Evolutionary conservation across 2,888 invertebrate species (phyloP).

Genomic region (Leptopilina drosophilae): DNA sequence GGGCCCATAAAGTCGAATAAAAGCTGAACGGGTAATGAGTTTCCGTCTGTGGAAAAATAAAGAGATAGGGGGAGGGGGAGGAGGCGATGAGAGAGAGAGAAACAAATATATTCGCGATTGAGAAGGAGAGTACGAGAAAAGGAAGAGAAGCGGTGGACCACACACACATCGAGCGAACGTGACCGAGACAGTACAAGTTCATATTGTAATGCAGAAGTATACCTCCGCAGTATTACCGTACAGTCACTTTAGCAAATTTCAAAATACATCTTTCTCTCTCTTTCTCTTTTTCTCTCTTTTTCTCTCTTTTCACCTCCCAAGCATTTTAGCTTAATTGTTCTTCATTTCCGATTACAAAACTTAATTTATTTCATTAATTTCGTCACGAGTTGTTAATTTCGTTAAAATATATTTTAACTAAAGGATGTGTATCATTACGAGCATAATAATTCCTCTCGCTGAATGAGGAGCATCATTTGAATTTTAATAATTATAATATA

Average conservation of each 20-base stretch:
- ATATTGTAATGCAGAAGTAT: slow-evolving; percentile 74
- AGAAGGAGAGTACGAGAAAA: slow-evolving; percentile 55
- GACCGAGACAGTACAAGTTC: slow-evolving; percentile 74
- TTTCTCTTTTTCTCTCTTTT: not conserved
- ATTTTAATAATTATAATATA: too few species aligned
- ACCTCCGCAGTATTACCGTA: slow-evolving; percentile 71
- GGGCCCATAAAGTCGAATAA: slow-evolving; percentile 56
- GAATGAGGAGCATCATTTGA: too few species aligned
- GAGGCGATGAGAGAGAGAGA: too few species aligned
- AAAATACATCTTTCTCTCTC: not conserved
- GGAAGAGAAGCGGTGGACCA: slow-evolving; percentile 70
- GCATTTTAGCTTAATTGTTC: not conserved
- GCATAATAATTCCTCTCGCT: too few species aligned
- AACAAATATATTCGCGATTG: slow-evolving; percentile 31
- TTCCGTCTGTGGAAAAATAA: slow-evolving; percentile 62
- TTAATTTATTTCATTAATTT: not conserved
- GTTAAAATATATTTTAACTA: too few species aligned
- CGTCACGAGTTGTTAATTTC: too few species aligned
- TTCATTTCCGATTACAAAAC: not conserved
- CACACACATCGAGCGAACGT: slow-evolving; percentile 75
- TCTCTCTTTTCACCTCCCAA: not conserved
- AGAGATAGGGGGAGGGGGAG: slow-evolving; percentile 44
- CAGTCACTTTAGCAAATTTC: slow-evolving; percentile 69
- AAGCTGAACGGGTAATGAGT: slow-evolving; percentile 66
- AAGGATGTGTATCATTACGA: too few species aligned